Evolutionary conservation across 64 coral and sea anemone genomes (phyloP).

Genomic region (Dendronephthya gigantea): DNA sequence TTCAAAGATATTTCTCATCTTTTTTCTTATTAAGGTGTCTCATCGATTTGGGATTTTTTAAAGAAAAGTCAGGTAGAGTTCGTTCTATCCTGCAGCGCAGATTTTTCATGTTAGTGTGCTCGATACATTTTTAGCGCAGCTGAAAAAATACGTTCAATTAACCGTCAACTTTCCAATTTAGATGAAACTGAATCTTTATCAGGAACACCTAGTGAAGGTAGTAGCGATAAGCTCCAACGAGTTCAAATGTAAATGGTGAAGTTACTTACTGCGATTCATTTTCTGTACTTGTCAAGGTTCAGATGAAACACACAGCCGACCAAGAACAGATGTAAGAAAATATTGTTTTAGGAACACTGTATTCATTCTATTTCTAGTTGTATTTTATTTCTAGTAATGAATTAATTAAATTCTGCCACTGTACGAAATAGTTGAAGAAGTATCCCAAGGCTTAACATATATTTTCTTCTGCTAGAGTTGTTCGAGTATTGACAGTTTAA

Average conservation of each 20-base stretch:
- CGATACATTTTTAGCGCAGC: too few species aligned
- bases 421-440: too few species aligned
- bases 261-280: not conserved
- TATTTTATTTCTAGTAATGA: too few species aligned
- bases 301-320: not conserved
- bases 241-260: too few species aligned
- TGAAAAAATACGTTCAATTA: too few species aligned
- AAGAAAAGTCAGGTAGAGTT: constrained; percentile 86
- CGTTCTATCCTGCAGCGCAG: too few species aligned
- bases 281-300: not conserved
- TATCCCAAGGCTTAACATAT: not conserved
- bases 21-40: constrained; percentile 51
- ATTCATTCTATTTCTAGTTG: too few species aligned
- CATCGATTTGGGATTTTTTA: constrained; percentile 64
- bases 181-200: not conserved
- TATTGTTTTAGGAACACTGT: not conserved
- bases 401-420: too few species aligned
- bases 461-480: not conserved
- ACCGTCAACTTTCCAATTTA: not conserved
- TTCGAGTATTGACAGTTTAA: not conserved
- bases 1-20: not conserved
- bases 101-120: too few species aligned
- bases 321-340: not conserved
- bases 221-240: too few species aligned
- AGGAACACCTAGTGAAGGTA: not conserved